Conservation (phyloP, 2,797 vertebrate species). For the Amazona ochrocephala region DNA sequence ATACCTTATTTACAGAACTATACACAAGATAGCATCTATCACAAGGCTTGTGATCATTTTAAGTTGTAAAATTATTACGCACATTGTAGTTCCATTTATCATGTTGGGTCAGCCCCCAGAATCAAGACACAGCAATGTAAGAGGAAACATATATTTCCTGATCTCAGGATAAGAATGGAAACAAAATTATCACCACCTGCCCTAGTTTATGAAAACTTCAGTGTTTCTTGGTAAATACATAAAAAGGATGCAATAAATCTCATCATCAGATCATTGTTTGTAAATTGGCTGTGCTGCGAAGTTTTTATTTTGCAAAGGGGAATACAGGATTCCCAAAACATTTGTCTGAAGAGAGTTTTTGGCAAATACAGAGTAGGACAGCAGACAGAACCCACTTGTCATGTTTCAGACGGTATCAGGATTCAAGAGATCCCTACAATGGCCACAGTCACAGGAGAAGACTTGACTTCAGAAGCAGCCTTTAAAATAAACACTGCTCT, state of each 20-base stretch:
- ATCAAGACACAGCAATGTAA: neutral
- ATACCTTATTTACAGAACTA: neutral
- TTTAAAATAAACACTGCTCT: neutral
- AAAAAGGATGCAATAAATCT: neutral
- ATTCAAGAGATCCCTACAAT: neutral
- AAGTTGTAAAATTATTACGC: neutral
- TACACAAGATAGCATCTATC: neutral
- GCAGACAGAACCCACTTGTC: neutral
- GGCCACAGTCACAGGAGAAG: neutral
- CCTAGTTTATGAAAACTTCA: neutral
- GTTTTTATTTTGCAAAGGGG: neutral
- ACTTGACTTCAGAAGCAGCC: neutral
- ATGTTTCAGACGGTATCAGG: neutral
- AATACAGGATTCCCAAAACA: neutral
- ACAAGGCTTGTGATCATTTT: neutral
- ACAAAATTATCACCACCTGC: neutral
- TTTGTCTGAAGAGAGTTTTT: neutral
- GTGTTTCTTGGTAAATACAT: neutral
- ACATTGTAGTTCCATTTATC: neutral
- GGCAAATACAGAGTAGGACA: neutral
- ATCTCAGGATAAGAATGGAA: neutral
- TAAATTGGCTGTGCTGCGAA: neutral
- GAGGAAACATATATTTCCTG: neutral
- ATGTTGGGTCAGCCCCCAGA: neutral
- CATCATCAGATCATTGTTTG: neutral